Conservation (phyloP, 2,797 vertebrate species). For the Catamblyrhynchus diadema region DNA sequence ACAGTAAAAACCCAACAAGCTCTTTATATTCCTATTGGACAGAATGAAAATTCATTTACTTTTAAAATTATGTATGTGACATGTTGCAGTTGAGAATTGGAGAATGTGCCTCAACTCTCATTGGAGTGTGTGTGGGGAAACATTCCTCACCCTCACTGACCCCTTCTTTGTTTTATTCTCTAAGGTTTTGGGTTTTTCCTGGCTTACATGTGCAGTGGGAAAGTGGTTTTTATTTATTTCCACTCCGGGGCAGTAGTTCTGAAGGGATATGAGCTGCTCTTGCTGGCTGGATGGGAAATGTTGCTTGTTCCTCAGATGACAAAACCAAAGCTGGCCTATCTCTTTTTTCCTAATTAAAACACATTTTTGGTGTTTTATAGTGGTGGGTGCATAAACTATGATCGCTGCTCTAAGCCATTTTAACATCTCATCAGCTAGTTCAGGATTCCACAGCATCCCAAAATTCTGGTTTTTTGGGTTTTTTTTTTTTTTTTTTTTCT, state of each 20-base stretch:
- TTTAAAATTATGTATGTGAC: accelerated
- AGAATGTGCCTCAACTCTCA: background rate
- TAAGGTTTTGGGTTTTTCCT: background rate
- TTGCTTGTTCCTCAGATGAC: conserved; percentile 2
- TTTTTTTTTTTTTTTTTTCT: background rate
- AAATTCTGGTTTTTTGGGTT: background rate
- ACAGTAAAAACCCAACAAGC: background rate
- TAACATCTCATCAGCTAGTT: conserved; percentile 29
- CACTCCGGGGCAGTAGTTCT: background rate
- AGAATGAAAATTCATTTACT: background rate
- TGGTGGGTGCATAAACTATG: conserved; percentile 26
- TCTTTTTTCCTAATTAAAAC: conserved; percentile 33
- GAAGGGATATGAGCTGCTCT: conserved; percentile 68
- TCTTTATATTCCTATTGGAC: background rate
- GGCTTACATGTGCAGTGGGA: background rate
- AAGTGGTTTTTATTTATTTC: background rate
- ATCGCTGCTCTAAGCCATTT: conserved; percentile 25
- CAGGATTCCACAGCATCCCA: conserved; percentile 36
- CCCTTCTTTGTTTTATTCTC: background rate
- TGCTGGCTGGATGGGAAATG: conserved; percentile 19
- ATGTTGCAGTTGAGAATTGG: background rate
- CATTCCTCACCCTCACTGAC: background rate
- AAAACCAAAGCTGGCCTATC: conserved; percentile 54
- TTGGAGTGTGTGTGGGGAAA: background rate
- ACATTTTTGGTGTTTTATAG: conserved; percentile 44